Evolutionary conservation across 2,888 invertebrate species (phyloP), one percentile per base, ranked within the genome.

Genomic region (Hololepta plana): DNA sequence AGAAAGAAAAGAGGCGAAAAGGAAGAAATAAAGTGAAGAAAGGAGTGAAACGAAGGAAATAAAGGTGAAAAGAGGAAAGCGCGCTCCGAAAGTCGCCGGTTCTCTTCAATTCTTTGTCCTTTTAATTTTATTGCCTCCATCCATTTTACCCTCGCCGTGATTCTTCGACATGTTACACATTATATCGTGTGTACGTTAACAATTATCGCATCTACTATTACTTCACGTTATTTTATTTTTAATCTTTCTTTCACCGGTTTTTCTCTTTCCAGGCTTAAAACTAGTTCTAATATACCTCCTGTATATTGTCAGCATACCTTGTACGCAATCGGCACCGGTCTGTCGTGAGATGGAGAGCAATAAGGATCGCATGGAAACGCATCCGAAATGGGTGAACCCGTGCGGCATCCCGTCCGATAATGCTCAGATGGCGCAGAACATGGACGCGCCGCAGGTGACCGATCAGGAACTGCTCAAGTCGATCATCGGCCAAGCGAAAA

Each of bases 371-470:
- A 32, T 32, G 24, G 23, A 32, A 17, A 28, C 34, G 1, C 31
- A 30, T 11, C 55, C 55, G 19, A 59, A 58, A 34, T 66, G 65
- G 65, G 48, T 59, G 33, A 58, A 60, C 38, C 63, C 64, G 2
- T 64, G 62, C 39, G 58, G 58, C n/a, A 26, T 33, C 12, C 45
- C 46, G 14, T 42, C 46, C 11, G 23, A 32, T 24, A n/a, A n/a
- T n/a, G n/a, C n/a, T n/a, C 3, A 16, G 16, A 14, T 12, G 15
- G 24, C 16, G n/a, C 8, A 45, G 23, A 46, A 49, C 12, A 49
- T 49, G 27, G 40, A 46, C 28, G 24, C 29, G 15, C 50, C 31
- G 20, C 44, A 45, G 40, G 41, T 53, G 11, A 40, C 43, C 23
- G 54, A 57, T 34, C 39, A 41, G 12, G 51, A 57, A 13, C 44